Base-by-base conservation (phyloP, 2,797 vertebrate species). In the Chaetodon trifasciatus region DNA sequence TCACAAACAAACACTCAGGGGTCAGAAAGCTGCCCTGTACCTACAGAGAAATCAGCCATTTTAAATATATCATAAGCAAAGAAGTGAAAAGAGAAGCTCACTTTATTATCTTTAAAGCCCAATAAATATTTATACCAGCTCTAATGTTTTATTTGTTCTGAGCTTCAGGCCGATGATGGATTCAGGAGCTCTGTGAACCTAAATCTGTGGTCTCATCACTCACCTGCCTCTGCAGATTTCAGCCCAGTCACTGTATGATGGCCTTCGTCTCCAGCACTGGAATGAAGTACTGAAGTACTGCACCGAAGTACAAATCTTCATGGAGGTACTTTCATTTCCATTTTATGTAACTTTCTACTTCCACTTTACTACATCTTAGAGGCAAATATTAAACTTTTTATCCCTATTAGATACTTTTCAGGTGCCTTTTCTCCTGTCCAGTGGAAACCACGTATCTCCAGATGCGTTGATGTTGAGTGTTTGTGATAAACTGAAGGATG, bases 1-100 rank as follows among this genome's bases (percentile, higher is more conserved):
- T 32, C 23, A 35, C 42, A 69, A 72, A 81, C 73, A 71, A 42
- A 35, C 56, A 28, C 69, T 49, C 40, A 16, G 32, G 4, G 44
- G 23, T 32, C 70, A 70, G 7, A 21, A 10, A 23, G 23, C 6
- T 2, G 16, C 7, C 40, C 32, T 7, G n/a, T 9, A 21, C 21
- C 28, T 49, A 5, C 53, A 32, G 24, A 70, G 37, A 35, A 21
- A 55, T 4, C 4, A 0, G n/a, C 6, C 28, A 47, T 19, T 61
- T 61, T 23, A 39, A 62, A 12, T 23, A 24, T 44, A 44, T 63
- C 42, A 19, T 5, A 16, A 49, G n/a, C 12, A 32, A 8, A 44
- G 42, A 73, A 37, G 19, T 23, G 17, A 37, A 47, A 9, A 60
- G 39, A 49, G 8, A 40, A 53, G 39, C 17, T 37, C 24, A 50